Base-by-base conservation (phyloP, 2,113 vertebrate species). In the Hippocampus comes region DNA sequence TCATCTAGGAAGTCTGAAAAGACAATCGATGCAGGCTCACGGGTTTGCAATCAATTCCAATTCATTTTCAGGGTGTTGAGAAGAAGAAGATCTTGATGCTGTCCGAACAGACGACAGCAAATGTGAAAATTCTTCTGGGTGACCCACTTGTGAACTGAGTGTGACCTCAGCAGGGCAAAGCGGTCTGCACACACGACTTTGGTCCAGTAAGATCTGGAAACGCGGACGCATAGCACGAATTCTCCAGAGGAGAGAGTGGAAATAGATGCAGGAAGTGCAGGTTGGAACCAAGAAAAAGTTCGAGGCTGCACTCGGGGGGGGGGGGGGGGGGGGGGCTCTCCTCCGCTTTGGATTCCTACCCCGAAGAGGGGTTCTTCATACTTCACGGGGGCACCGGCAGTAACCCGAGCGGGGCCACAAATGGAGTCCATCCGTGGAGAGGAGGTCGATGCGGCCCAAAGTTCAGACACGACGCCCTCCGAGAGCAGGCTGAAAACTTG, bases 31-130 rank as follows among this genome's bases (percentile, higher is more conserved):
- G 84, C 90, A 91, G 82, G 78, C 90, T 89, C 88, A 93, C 86
- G 73, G 60, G 78, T 71, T 67, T 82, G 87, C 86, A 90, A 93
- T 94, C 91, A 91, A 93, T 94, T 91, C 89, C 89, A 79, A 79
- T 86, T 81, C 70, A 83, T 91, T 89, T 87, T 86, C 85, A 84
- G n/a, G 75, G 68, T 65, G 72, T 59, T 59, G 30, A n/a, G n/a
- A n/a, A 4, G 17, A 30, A 59, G 14, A 27, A 30, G 59, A 60
- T 60, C 59, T 34, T 60, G 30, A 30, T 18, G 9, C 12, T 34
- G 27, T 60, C 34, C 34, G 12, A 12, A 8, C 23, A 27, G 23
- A 11, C 56, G 23, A 60, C 27, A 34, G 34, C 57, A 30, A 60
- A 60, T 41, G 34, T 20, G 60, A 43, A 43, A 8, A 21, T 23